Percentiles rank a stretch among this genome's conserved stretches.
These are phyloP conservation scores for Nephila pilipes DNA, from an alignment of 1,140 invertebrate species.

Conservation along the genomic window DNA sequence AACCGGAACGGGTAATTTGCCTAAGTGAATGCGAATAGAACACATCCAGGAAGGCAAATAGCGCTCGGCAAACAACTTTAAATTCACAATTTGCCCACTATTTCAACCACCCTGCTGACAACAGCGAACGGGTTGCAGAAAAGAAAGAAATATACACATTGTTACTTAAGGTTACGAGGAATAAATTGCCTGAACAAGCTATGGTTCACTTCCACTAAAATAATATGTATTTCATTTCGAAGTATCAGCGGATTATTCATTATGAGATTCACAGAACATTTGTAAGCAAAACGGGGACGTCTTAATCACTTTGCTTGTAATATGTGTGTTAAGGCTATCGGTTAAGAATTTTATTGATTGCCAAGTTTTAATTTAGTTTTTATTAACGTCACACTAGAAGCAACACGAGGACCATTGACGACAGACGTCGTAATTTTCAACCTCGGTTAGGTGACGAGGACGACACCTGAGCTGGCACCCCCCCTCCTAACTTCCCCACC, in stretches of 20 bases:
- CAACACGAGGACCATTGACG: no score
- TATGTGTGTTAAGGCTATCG: no score
- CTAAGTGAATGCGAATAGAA: neutral
- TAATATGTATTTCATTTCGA: neutral
- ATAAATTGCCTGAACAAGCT: neutral
- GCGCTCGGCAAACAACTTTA: neutral
- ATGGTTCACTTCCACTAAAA: neutral
- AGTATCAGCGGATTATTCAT: neutral
- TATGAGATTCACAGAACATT: no score
- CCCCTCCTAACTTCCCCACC: no score
- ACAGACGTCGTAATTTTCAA: no score
- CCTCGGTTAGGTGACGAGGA: no score
- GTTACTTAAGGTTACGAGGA: neutral
- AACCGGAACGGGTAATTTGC: conserved; percentile 13
- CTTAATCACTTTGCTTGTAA: no score
- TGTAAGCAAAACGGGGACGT: no score
- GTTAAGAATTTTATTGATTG: no score
- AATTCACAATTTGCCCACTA: neutral
- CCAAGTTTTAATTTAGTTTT: no score
- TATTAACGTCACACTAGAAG: no score
- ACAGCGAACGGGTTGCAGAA: neutral
- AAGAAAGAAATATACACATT: neutral
- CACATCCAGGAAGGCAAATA: neutral
- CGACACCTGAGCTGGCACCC: no score
- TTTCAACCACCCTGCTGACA: neutral